Base-by-base conservation (phyloP, 1,140 invertebrate species). In the Leptestheria dahalacensis region DNA sequence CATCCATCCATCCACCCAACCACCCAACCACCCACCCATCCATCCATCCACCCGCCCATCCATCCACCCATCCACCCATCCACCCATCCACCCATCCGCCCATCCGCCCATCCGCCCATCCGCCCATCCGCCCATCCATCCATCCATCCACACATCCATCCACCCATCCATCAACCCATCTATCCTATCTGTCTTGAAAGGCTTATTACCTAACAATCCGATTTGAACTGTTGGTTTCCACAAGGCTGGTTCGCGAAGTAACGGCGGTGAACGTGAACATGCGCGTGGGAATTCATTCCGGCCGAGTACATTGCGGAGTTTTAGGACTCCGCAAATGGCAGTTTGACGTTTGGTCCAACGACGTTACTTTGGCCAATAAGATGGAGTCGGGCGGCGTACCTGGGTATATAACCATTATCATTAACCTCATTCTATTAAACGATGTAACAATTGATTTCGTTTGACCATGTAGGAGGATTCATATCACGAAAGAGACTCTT, bases 311-410 rank as follows among this genome's bases (percentile, higher is more conserved):
- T 69, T 95, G 90, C 74, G 91, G 91, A 2, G 90, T 96, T 20
- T 77, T 97, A 15, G 92, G 92, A 1, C 79, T 94, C 0, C 69
- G 83, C 49, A 91, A 88, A 71, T 92, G 86, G 82, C 88, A 88
- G 71, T 93, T 91, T 73, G 89, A 92, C 70, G 88, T 96, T 12
- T 96, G 91, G 91, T 91, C 88, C 63, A 94, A 96, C 70, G 91
- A 96, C 73, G 92, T 96, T 62, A 94, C 90, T 1, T 73, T 94
- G 25, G 91, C 91, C 33, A 97, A 96, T 75, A 84, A 91, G 69
- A 96, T 96, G 91, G 92, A 97, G 73, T 90, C 88, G 66, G 89
- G 88, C 0, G 92, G 93, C 23, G 81, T 90, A 59, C 89, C 93
- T 10, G 92, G 91, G 84, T 89, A 75, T 79, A 74, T 72, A 56